Evolutionary conservation across 2,888 invertebrate species (phyloP).

Genomic region (Hemicrepidius hirtus): DNA sequence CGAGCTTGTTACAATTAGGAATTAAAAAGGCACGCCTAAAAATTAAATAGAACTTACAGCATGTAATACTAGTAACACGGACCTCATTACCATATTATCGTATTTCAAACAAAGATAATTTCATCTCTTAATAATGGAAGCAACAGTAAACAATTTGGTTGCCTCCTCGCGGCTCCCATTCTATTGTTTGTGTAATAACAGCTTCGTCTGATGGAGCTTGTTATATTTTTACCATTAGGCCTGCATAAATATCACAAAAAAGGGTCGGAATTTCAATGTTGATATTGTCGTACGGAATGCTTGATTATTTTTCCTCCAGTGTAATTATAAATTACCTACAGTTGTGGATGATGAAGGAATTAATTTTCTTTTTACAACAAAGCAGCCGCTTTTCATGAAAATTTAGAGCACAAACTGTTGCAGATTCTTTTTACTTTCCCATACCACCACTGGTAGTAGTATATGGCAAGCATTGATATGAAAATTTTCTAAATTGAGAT

Average conservation of each 20-base stretch:
- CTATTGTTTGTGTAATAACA: constrained; percentile 30
- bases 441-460: no score
- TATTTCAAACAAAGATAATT: constrained; percentile 23
- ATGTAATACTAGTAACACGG: neutral
- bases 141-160: constrained; percentile 18
- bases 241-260: constrained; percentile 5
- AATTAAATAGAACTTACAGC: neutral
- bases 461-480: no score
- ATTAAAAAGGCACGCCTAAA: neutral
- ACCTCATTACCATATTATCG: constrained; percentile 23
- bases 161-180: constrained; percentile 17
- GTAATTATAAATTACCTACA: constrained; percentile 14
- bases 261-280: neutral
- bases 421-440: no score
- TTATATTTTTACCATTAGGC: constrained; percentile 8
- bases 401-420: no score
- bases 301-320: neutral
- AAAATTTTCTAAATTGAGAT: no score
- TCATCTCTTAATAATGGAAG: constrained; percentile 24
- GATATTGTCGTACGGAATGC: neutral
- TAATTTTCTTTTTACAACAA: no score
- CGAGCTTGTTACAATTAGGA: no score
- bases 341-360: no score
- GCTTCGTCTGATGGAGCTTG: constrained; percentile 27
- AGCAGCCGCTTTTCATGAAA: no score